These are phyloP conservation scores for Pseudochromis fuscus DNA, from an alignment of 2,797 vertebrate species.

Conservation along the genomic window DNA sequence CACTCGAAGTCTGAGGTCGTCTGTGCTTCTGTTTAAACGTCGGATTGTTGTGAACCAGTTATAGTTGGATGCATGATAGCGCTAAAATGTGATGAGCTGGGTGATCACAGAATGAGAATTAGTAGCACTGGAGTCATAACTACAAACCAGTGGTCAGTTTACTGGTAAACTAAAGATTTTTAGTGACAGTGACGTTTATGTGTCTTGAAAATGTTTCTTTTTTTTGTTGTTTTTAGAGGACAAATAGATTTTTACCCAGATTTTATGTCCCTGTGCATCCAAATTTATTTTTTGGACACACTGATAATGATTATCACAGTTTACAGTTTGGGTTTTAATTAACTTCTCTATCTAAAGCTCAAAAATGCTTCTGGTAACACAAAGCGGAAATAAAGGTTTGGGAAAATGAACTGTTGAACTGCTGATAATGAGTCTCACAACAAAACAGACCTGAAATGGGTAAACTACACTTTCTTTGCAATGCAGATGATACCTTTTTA, in stretches of 20 bases:
- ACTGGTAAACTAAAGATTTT: background rate
- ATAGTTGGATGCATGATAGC: slow-evolving; percentile 40
- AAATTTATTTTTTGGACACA: slow-evolving; percentile 20
- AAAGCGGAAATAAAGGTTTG: slow-evolving; percentile 26
- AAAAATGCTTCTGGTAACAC: slow-evolving; percentile 31
- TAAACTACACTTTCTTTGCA: background rate
- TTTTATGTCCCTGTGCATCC: background rate
- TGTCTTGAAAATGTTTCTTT: background rate
- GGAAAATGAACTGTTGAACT: slow-evolving; percentile 27
- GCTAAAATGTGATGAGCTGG: slow-evolving; percentile 31
- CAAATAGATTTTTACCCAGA: background rate
- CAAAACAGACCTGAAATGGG: background rate
- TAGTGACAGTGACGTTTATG: too few relatives aligned
- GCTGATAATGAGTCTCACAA: slow-evolving; percentile 32
- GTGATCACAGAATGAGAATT: too few relatives aligned
- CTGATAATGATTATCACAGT: slow-evolving; percentile 29
- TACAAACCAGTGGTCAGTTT: slow-evolving; percentile 8
- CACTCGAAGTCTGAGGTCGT: slow-evolving; percentile 39
- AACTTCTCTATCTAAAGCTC: slow-evolving; percentile 33
- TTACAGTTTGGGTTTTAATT: slow-evolving; percentile 44
- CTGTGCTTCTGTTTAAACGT: slow-evolving; percentile 65
- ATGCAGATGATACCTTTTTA: background rate
- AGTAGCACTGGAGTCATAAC: background rate
- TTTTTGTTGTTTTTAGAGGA: background rate
- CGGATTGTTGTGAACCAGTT: slow-evolving; percentile 62